phyloP scores from a whole-genome alignment of 2,797 vertebrate genomes.

The Siniperca scherzeri region DNA sequence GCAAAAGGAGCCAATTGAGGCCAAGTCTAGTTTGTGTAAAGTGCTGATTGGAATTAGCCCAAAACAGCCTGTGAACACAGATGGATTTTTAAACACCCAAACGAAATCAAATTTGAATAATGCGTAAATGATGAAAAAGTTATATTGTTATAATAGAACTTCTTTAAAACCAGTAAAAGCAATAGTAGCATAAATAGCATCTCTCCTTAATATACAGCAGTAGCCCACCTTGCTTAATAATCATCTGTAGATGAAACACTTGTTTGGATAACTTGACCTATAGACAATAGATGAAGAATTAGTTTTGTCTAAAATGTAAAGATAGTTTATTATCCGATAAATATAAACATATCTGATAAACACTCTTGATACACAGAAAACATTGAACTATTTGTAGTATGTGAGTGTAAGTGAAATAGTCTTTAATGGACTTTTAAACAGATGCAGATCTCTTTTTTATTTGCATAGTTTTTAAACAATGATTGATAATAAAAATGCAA shows the following conservation, averaged over 20 bases:
- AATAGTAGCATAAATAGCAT: not conserved
- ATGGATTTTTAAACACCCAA: too few relatives aligned
- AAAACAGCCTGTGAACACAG: too few relatives aligned
- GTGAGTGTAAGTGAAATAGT: too few relatives aligned
- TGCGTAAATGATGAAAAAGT: too few relatives aligned
- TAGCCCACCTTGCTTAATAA: not conserved
- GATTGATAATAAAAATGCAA: not conserved
- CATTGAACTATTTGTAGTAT: too few relatives aligned
- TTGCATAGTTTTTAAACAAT: not conserved
- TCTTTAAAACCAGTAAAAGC: slow-evolving; percentile 9
- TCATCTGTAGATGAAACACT: not conserved
- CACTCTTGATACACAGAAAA: not conserved
- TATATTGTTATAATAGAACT: not conserved
- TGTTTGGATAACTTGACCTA: not conserved
- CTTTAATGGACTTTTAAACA: not conserved
- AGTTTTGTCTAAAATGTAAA: not conserved
- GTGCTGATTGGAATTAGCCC: too few relatives aligned
- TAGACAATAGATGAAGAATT: not conserved
- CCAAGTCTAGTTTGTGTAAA: too few relatives aligned
- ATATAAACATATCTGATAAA: not conserved
- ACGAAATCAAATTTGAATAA: too few relatives aligned
- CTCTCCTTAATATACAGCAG: not conserved
- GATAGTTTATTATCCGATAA: not conserved
- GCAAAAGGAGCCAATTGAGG: too few relatives aligned
- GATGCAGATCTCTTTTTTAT: not conserved